A percentile compares a stretch with the other conserved stretches of the same genome.
These are phyloP conservation scores for Azemiops feae DNA, from an alignment of 2,113 vertebrate species.

Conservation along the genomic window DNA sequence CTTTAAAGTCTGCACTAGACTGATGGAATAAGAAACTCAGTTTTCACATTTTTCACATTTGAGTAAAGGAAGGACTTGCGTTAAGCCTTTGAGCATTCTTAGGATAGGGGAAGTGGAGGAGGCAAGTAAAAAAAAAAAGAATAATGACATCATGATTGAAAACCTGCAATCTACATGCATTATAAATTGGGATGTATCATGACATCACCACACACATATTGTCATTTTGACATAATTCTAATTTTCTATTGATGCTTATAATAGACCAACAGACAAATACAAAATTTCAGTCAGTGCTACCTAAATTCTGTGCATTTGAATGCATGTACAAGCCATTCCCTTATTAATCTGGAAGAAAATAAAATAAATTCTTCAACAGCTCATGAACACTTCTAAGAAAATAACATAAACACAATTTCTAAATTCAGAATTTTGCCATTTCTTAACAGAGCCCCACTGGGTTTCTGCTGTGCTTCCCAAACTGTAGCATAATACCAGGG, in stretches of 20 bases:
- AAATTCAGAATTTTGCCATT: neutral
- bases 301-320: neutral
- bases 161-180: neutral
- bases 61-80: neutral
- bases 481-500: neutral
- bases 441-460: neutral
- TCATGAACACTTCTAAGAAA: neutral
- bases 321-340: neutral
- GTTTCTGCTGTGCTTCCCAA: neutral
- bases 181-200: neutral
- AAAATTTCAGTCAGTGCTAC: too few species aligned
- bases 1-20: neutral
- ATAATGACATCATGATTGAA: neutral
- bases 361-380: neutral
- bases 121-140: neutral
- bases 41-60: neutral
- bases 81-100: neutral
- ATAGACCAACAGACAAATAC: neutral
- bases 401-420: neutral
- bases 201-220: neutral
- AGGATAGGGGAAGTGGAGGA: neutral
- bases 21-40: neutral
- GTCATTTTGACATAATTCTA: neutral
- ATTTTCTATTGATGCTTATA: neutral
- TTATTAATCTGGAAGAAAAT: neutral